Conservation (phyloP, 2,797 vertebrate genomes). For the Argya squamiceps region DNA sequence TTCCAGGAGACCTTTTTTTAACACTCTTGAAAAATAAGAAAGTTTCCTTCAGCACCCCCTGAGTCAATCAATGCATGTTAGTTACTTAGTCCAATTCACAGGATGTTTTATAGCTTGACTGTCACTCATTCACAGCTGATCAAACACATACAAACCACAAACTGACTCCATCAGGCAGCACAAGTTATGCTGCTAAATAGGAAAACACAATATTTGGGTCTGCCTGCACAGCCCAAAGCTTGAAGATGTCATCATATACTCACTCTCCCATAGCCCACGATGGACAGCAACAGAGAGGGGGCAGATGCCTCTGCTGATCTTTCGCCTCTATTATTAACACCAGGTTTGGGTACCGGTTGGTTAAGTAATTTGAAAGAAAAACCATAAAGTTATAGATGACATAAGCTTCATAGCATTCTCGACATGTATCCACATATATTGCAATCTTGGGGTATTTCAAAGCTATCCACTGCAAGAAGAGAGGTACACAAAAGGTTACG, state of each 20-base stretch:
- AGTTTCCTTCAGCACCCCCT: not conserved
- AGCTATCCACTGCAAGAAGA: constrained; percentile 90
- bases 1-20: not conserved
- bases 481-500: constrained; percentile 62
- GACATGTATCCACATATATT: constrained; percentile 97
- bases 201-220: not conserved
- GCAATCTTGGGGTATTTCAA: constrained; percentile 93
- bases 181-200: not conserved
- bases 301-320: constrained; percentile 95
- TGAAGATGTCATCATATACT: constrained; percentile 71
- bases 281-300: constrained; percentile 94
- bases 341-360: constrained; percentile 92
- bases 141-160: not conserved
- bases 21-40: not conserved
- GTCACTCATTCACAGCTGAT: not conserved
- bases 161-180: not conserved
- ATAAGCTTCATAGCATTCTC: constrained; percentile 98
- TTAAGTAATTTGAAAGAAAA: constrained; percentile 95
- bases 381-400: constrained; percentile 99
- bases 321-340: constrained; percentile 94
- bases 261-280: constrained; percentile 99
- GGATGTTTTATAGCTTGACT: not conserved
- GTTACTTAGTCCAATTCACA: not conserved
- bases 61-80: not conserved
- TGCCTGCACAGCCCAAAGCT: not conserved